Evolutionary conservation across 2,888 invertebrate species (phyloP), one percentile per base, ranked within the genome.

Genomic region (Drosophila nr. perissopoda): DNA sequence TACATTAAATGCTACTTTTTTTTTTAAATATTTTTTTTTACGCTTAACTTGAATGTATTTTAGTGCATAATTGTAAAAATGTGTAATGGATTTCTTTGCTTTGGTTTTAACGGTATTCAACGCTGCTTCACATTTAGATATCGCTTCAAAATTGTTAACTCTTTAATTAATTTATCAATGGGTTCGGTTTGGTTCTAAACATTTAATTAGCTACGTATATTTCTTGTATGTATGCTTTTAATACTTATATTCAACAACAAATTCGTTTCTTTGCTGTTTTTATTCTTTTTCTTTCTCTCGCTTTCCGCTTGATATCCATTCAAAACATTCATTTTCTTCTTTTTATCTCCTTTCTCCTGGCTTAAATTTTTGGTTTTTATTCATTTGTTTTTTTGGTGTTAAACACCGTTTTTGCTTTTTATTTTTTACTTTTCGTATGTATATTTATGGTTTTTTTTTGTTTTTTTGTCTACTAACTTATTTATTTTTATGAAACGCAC

Each of bases 391-490:
- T 46, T 33, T 68, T 83, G 85, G 87, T 88, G 87, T 88, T 88
- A 70, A 75, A 88, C 89, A 88, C 87, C 89, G 76, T 72, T 84
- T 86, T 89, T 87, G 87, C 89, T 88, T 88, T 76, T 82, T 61
- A 66, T 51, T 81, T 66, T 68, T 66, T 69, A 74, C 29, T 76
- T 71, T 79, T 84, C 70, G 73, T 87, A 79, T 74, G 70, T 88
- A 79, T 74, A 72, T 58, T 70, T 40, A 52, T 25, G 57, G 53
- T 57, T 53, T 54, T 56, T 31, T 54, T 52, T 52, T 54, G 25
- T n/a, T 27, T 27, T 57, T 48, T 29, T 53, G 63, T 63, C 33
- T 33, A 60, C 74, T 69, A 60, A 79, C 69, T 79, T 86, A 79
- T 56, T 66, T 76, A 70, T 56, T 79, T 79, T 75, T 77, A 73